phyloP scores from a whole-genome alignment of 1,140 invertebrate genomes.

The Drosophila teissieri region DNA sequence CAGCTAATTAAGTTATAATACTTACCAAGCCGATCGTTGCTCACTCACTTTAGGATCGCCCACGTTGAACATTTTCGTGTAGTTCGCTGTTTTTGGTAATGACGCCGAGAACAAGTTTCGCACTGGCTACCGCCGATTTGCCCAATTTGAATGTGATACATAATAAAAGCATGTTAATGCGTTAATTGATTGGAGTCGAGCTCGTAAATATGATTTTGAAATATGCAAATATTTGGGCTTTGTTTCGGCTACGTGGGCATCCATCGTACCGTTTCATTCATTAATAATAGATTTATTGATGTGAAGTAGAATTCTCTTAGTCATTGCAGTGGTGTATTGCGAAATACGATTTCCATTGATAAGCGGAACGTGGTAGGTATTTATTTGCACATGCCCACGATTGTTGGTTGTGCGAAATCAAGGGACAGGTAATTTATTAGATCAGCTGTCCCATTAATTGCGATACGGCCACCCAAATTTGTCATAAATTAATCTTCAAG shows the following conservation, averaged over 20 bases:
- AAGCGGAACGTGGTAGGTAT: conserved; percentile 3
- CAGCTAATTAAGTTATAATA: conserved; percentile 56
- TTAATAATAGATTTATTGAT: conserved; percentile 20
- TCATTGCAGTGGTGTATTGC: conserved; percentile 3
- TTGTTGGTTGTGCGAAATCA: not conserved
- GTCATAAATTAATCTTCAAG: conserved; percentile 19
- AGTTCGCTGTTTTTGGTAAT: conserved; percentile 41
- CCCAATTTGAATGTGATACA: conserved; percentile 48
- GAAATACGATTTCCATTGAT: conserved; percentile 8
- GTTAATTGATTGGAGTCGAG: conserved; percentile 46
- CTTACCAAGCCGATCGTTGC: conserved; percentile 23
- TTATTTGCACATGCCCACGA: conserved; percentile 2
- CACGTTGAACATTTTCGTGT: conserved; percentile 27
- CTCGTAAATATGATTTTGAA: conserved; percentile 32
- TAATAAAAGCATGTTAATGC: conserved; percentile 54
- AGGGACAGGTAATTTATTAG: conserved; percentile 20
- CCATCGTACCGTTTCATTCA: conserved; percentile 21
- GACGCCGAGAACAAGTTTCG: conserved; percentile 53
- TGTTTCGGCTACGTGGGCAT: conserved; percentile 9
- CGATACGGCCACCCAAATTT: conserved; percentile 15
- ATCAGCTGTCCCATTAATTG: conserved; percentile 17
- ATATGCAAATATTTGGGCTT: conserved; percentile 36
- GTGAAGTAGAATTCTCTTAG: conserved; percentile 4
- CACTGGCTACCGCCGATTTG: conserved; percentile 27
- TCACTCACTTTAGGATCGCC: conserved; percentile 36